These are phyloP conservation scores for Limnodromus scolopaceus DNA, from an alignment of 2,797 vertebrate genomes.

Conservation along the genomic window DNA sequence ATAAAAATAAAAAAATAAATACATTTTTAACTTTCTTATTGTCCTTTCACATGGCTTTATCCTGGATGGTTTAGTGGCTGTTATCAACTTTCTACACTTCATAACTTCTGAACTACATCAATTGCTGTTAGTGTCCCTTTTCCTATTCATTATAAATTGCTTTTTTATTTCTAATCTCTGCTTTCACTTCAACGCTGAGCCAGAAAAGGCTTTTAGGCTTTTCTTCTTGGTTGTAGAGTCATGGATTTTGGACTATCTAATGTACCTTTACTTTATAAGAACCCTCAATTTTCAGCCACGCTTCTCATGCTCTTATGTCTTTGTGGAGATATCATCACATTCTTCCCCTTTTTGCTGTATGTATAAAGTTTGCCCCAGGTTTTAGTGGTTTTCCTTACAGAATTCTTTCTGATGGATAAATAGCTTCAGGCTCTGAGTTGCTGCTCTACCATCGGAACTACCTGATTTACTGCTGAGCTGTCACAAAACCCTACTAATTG, in stretches of 20 bases:
- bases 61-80: slow-evolving; percentile 7
- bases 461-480: not conserved
- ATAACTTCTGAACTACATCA: slow-evolving; percentile 45
- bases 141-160: slow-evolving; percentile 46
- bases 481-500: not conserved
- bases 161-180: slow-evolving; percentile 58
- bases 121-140: slow-evolving; percentile 15
- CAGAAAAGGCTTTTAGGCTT: slow-evolving; percentile 44
- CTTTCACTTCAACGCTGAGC: not conserved
- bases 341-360: not conserved
- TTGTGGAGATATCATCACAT: not conserved
- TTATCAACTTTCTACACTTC: slow-evolving; percentile 40
- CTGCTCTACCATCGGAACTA: not conserved
- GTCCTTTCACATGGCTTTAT: slow-evolving; percentile 35
- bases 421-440: not conserved
- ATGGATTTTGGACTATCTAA: slow-evolving; percentile 35
- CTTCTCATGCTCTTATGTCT: slow-evolving; percentile 23
- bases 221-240: slow-evolving; percentile 20
- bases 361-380: not conserved
- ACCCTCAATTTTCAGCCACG: slow-evolving; percentile 29
- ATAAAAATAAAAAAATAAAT: not conserved
- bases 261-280: slow-evolving; percentile 23
- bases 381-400: not conserved
- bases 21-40: not conserved
- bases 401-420: not conserved